Evolutionary conservation across 2,888 invertebrate species (phyloP).

Genomic region (Temnothorax rugatulus): DNA sequence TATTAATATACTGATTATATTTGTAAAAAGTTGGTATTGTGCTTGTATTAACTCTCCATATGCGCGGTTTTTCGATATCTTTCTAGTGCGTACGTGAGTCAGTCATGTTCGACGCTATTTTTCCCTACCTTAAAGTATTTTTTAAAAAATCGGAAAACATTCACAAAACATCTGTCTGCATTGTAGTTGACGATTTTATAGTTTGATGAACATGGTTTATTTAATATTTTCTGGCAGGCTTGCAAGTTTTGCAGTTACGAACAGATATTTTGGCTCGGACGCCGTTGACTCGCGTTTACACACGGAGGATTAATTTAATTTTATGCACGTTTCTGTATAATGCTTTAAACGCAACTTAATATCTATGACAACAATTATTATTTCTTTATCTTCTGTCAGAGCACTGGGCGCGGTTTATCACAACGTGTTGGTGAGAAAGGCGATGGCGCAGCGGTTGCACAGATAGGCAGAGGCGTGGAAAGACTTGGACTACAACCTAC

Average conservation of each 20-base stretch:
- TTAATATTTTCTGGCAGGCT: no score
- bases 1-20: not conserved
- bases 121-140: no score
- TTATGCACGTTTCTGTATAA: not conserved
- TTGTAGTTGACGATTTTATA: no score
- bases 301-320: not conserved
- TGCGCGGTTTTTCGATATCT: no score
- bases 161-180: no score
- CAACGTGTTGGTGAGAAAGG: conserved; percentile 35
- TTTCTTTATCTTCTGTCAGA: conserved; percentile 28
- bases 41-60: not conserved
- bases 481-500: conserved; percentile 13
- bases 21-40: not conserved
- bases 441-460: conserved; percentile 28
- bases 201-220: no score
- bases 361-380: conserved; percentile 1
- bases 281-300: no score
- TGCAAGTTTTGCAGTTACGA: no score
- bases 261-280: no score
- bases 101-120: no score
- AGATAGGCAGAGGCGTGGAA: not conserved
- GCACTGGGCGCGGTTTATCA: not conserved
- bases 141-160: no score
- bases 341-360: not conserved
- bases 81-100: no score